phyloP scores from a whole-genome alignment of 2,797 vertebrate species.

The Oreochromis grahami region DNA sequence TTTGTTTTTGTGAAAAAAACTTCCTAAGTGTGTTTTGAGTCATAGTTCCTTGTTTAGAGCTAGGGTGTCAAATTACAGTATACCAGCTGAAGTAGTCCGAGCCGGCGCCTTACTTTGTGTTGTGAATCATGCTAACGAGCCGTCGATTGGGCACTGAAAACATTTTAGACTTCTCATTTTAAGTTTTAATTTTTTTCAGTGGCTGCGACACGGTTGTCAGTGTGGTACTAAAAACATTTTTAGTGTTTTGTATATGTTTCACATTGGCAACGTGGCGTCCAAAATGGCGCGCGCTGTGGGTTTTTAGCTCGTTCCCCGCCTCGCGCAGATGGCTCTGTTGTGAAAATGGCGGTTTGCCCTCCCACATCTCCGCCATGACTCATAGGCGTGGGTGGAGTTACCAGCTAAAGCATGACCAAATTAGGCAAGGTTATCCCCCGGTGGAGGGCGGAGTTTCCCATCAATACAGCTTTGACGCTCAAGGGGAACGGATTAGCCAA shows the following conservation, averaged over 20 bases:
- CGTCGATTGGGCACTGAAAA: accelerated
- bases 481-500: not conserved
- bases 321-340: conserved; percentile 44
- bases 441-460: conserved; percentile 25
- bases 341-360: conserved; percentile 70
- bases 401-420: conserved; percentile 64
- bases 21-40: not conserved
- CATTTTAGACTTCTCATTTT: not conserved
- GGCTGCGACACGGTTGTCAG: accelerated
- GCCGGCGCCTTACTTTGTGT: not conserved
- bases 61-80: not conserved
- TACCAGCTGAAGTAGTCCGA: not conserved
- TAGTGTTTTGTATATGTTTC: not conserved
- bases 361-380: conserved; percentile 7
- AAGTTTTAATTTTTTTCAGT: not conserved
- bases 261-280: conserved; percentile 77
- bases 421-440: conserved; percentile 63
- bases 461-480: not conserved
- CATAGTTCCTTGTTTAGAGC: not conserved
- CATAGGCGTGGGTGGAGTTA: conserved; percentile 28
- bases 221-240: not conserved
- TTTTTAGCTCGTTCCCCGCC: not conserved
- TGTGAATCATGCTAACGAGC: not conserved
- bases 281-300: conserved; percentile 74
- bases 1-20: not conserved